Base-by-base conservation (phyloP, 2,888 invertebrate species). In the Mimas tiliae region DNA sequence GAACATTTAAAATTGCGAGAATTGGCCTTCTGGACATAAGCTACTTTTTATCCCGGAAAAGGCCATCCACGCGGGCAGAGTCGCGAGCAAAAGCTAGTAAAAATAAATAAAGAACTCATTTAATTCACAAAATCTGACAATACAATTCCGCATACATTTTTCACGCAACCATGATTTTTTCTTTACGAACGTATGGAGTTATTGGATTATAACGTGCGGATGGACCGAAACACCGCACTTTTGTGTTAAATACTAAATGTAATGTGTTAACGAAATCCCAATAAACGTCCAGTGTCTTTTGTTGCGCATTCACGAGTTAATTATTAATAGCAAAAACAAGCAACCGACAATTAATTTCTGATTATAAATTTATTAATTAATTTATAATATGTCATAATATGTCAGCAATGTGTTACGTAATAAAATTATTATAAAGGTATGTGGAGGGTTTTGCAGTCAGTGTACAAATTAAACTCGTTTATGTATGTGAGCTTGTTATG, bases 121-220 rank as follows among this genome's bases (percentile, higher is more conserved):
- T 52, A 33, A 52, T 27, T 52, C 52, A 6, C 27, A 52, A 27
- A 52, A 52, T 52, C 52, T 27, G 52, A 52, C 14, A 52, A 52
- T 27, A 27, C 21, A 52, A 27, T 52, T 52, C 14, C 14, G 52
- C 52, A 14, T 27, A 27, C 14, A 14, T 21, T 52, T 52, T 52
- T 52, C 19, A 52, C 21, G 51, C 51, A 52, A 34, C 34, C 6
- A 6, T 34, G 42, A 14, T 45, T 45, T 45, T 45, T 45, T 58
- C 42, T 58, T 42, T 58, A 19, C 58, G 16, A 11, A 38, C 38
- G 42, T 11, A 42, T 38, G 38, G 19, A 19, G 16, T 58, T 58
- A 58, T 58, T 42, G 7, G 42, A 42, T 42, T 58, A 55, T 55
- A 19, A 58, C 38, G 12, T 19, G n/a, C 38, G 58, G 38, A 58